A percentile compares a stretch with the other conserved stretches of the same genome.
phyloP scores from a whole-genome alignment of 2,113 vertebrate species.

The Myotis yumanensis region DNA sequence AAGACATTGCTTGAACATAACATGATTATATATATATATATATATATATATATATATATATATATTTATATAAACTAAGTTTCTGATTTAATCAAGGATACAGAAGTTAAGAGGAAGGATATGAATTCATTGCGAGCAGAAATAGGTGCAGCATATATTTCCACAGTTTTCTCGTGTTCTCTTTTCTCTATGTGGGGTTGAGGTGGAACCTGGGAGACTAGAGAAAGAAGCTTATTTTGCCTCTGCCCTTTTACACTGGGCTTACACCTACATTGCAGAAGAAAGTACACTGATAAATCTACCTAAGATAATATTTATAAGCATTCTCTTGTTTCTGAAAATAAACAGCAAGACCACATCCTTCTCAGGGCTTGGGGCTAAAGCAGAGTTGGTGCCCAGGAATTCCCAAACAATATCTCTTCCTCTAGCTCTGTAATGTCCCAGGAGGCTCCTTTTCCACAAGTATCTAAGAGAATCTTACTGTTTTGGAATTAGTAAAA shows the following conservation, averaged over 20 bases:
- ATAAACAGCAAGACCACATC: conserved; percentile 7
- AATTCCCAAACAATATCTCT: neutral
- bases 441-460: neutral
- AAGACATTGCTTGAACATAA: neutral
- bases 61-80: neutral
- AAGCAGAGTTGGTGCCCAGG: neutral
- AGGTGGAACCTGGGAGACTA: neutral
- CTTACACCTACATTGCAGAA: neutral
- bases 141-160: neutral
- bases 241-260: neutral
- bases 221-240: neutral
- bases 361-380: neutral
- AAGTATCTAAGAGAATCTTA: neutral
- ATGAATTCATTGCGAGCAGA: neutral
- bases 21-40: neutral
- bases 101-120: neutral
- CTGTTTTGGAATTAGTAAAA: neutral
- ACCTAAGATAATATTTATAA: neutral
- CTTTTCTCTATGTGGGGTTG: neutral
- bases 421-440: neutral
- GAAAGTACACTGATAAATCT: neutral
- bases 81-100: neutral
- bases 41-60: neutral
- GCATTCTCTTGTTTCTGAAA: neutral
- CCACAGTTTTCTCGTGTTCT: neutral